These are phyloP conservation scores for Actenoides hombroni DNA, from an alignment of 2,113 vertebrate species.

Conservation along the genomic window DNA sequence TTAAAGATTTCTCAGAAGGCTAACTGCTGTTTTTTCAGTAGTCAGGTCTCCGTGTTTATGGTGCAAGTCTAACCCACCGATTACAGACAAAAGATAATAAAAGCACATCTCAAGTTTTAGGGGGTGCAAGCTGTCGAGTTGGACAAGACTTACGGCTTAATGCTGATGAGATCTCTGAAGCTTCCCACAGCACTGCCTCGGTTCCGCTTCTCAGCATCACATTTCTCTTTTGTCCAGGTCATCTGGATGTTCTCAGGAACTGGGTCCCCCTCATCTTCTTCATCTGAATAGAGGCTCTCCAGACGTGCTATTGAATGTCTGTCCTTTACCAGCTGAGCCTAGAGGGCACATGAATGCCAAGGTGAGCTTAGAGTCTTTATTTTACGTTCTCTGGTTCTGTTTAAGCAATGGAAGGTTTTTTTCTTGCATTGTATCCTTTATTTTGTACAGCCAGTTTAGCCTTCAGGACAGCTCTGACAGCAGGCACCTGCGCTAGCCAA, in stretches of 20 bases:
- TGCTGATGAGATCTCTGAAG: conserved; percentile 92
- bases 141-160: conserved; percentile 90
- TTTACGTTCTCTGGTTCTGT: not conserved
- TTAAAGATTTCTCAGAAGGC: not conserved
- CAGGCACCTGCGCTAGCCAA: not conserved
- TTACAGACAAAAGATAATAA: not conserved
- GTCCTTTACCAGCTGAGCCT: conserved; percentile 97
- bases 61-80: not conserved
- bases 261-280: conserved; percentile 86
- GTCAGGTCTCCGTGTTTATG: not conserved
- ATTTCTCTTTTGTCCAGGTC: conserved; percentile 95
- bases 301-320: conserved; percentile 90
- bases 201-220: conserved; percentile 83
- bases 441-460: not conserved
- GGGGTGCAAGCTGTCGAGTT: not conserved
- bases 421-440: not conserved
- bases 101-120: not conserved
- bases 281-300: conserved; percentile 92
- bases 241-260: conserved; percentile 90
- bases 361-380: not conserved
- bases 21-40: not conserved
- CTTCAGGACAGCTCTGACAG: not conserved
- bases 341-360: not conserved
- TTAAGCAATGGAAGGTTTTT: not conserved
- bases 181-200: conserved; percentile 83